Evolutionary conservation across 2,113 vertebrate species (phyloP).

Genomic region (Ginglymostoma cirratum): DNA sequence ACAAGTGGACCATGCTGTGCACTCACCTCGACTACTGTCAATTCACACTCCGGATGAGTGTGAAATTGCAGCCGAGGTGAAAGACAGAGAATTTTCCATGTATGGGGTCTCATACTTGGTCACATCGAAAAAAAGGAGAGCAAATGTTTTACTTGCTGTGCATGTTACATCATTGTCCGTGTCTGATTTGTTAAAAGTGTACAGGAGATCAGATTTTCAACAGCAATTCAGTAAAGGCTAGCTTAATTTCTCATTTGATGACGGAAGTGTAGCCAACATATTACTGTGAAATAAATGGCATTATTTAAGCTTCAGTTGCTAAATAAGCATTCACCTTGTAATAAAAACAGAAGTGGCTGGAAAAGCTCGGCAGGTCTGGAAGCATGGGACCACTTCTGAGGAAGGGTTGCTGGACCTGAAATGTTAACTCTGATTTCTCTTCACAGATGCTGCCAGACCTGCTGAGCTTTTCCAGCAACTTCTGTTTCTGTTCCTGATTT

Average conservation of each 20-base stretch:
- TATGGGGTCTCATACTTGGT: no score
- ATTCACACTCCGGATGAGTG: neutral
- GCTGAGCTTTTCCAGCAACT: no score
- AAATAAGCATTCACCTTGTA: slow-evolving; percentile 39
- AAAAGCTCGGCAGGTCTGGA: no score
- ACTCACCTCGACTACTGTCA: no score
- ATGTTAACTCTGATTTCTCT: no score
- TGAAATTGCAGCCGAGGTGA: neutral
- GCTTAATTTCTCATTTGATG: neutral
- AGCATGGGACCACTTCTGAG: no score
- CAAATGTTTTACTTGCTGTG: neutral
- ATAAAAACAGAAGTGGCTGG: neutral
- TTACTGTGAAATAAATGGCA: neutral
- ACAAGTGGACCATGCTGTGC: neutral
- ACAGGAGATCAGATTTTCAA: neutral
- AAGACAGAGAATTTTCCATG: neutral
- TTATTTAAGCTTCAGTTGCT: neutral
- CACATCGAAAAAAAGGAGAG: neutral
- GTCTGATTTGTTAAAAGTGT: neutral
- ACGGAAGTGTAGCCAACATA: neutral
- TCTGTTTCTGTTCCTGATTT: no score
- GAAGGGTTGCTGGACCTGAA: no score
- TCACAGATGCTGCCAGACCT: no score
- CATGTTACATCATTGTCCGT: neutral
- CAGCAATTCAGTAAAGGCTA: neutral